Evolutionary conservation across 2,797 vertebrate species (phyloP), one percentile per base, ranked within the genome.

Genomic region (Gymnothorax reevesii): DNA sequence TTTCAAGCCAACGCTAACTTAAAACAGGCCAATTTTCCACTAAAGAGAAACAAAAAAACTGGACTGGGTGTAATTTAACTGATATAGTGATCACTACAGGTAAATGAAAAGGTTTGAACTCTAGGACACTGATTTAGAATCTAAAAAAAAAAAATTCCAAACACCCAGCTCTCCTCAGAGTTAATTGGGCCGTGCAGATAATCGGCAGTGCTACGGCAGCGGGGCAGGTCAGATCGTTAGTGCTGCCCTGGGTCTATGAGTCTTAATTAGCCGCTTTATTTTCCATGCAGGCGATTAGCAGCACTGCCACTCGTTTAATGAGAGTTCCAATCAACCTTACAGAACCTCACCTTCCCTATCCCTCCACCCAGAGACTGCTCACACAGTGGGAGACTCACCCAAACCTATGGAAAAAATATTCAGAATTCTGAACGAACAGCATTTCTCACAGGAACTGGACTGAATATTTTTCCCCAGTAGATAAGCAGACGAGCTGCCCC

Each of bases 221-320:
- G 4, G 62, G 62, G 54, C 57, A 12, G 83, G 71, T n/a, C 22
- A 73, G 27, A 83, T 55, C n/a, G 57, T 60, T 17, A 69, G 77
- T 42, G 66, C 71, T 13, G 33, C 57, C 71, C 57, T 49, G 54
- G 57, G 57, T 62, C 17, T 83, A 57, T 9, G 13, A 8, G 60
- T 64, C 83, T 49, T 83, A 83, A 83, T 83, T 83, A 49, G 4
- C 60, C 12, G 8, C 60, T 15, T 83, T 22, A 60, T 83, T 62
- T 42, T 64, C 60, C 13, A 10, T 22, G 7, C 15, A n/a, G 52
- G 55, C 33, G 55, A 57, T 83, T 83, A 57, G 54, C 25, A 15
- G 82, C 54, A 9, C 54, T 8, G 57, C 33, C 25, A 20, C 55
- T 7, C 22, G 25, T 83, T 57, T 83, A 83, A 83, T 83, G 82